Base-by-base conservation (phyloP, 2,797 vertebrate genomes). In the Chelidonichthys spinosus region DNA sequence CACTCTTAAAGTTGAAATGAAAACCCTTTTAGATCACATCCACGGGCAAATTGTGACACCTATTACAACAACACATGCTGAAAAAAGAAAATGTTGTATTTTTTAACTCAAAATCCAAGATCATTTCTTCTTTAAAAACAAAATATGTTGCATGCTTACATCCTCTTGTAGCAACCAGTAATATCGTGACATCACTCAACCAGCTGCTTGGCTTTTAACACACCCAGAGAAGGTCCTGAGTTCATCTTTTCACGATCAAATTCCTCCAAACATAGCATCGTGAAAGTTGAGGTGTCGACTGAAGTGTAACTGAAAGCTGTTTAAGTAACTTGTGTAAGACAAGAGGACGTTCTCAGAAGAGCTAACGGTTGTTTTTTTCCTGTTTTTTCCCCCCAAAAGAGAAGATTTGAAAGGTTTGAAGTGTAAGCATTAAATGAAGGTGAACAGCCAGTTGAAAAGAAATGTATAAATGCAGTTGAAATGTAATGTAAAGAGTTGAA, bases 311-410 rank as follows among this genome's bases (percentile, higher is more conserved):
- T 63, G 6, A 42, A 11, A 55, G 43, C 32, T 33, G 18, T 49
- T 35, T 9, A 37, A 50, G 46, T 53, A 14, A 32, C 14, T 35
- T 49, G 5, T 42, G 54, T 15, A 32, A 63, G 25, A 15, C 11
- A n/a, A 39, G 9, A 14, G 33, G 11, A 8, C 61, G 9, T 35
- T 14, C 25, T 25, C 25, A 11, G 2, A 54, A 37, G 49, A 46
- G 39, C 7, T 17, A 14, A 43, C 7, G 5, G n/a, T 56, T 25
- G 33, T 63, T 36, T 56, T 68, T 69, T 36, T 53, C 64, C 40
- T 47, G 33, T 63, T 36, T 56, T 68, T 69, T 36, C 46, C 64
- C 40, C 42, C n/a, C 33, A 55, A 63, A 47, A 8, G 5, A 37
- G 17, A 54, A 37, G 25, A 32, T 32, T 25, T 69, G n/a, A 62